Base-by-base conservation (phyloP, 2,113 vertebrate species). In the Hepsetus odoe region DNA sequence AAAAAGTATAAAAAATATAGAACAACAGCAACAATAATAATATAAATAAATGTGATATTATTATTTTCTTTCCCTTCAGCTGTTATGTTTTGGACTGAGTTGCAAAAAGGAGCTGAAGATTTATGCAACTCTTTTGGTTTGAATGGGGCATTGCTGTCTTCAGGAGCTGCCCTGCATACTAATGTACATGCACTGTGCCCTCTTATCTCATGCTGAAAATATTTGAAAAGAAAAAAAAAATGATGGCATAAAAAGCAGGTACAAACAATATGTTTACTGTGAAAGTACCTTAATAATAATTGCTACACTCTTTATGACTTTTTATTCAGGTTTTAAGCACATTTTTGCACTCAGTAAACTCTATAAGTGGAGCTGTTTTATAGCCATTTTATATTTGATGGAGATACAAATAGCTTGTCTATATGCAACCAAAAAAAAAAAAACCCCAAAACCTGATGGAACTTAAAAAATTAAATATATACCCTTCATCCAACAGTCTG, bases 341-440 rank as follows among this genome's bases (percentile, higher is more conserved):
- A 7, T 65, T 10, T n/a, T 22, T 35, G 9, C 32, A 35, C 13
- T 10, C 20, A 65, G 32, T 35, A 38, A 38, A 38, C 61, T 20
- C 30, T 22, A 55, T 35, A 30, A 62, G 32, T 33, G 32, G 30
- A 62, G 28, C 28, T 62, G 6, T 65, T 65, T 33, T 64, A 35
- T 32, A 64, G 20, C 18, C 20, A 64, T 38, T 38, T 38, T n/a
- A 65, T 16, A 35, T 38, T n/a, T n/a, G 38, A 35, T 10, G 12
- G 61, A 20, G 61, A 38, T 65, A 65, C 18, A 35, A 65, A 65
- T 33, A 62, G 28, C 59, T 62, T 62, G 59, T 62, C 59, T 62
- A 33, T 14, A 62, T 65, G 35, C 20, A 38, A n/a, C n/a, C n/a
- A n/a, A n/a, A n/a, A 1, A 28, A 55, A n/a, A 71, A 71, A 33